A percentile compares a stretch with the other conserved stretches of the same genome.
Conservation (phyloP, 2,797 vertebrate species). For the Anomalospiza imberbis region DNA sequence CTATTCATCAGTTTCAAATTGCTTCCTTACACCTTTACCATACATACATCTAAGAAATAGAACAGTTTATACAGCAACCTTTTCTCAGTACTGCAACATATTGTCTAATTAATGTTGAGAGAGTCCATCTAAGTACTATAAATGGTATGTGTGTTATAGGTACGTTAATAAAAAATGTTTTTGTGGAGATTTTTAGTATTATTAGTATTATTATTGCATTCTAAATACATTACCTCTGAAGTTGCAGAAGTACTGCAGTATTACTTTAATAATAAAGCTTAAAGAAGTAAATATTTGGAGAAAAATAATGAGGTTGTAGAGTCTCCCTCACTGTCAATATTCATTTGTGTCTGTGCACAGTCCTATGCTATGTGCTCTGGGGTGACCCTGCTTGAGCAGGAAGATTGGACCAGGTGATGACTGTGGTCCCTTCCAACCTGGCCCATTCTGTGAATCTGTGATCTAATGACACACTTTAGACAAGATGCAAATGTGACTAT, state of each 20-base stretch:
- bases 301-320: neutral
- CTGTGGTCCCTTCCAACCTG: neutral
- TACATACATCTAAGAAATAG: neutral
- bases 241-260: neutral
- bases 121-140: neutral
- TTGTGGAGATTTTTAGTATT: neutral
- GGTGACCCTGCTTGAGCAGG: neutral
- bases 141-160: fast-evolving
- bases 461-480: neutral
- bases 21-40: neutral
- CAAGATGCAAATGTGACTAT: neutral
- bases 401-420: neutral
- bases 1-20: neutral
- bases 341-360: too few species aligned
- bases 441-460: neutral
- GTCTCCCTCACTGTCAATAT: neutral
- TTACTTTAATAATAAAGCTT: neutral
- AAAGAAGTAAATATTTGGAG: neutral
- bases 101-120: neutral
- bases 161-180: neutral
- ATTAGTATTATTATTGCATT: neutral
- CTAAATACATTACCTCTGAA: neutral
- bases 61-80: neutral
- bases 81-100: neutral
- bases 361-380: neutral